Evolutionary conservation across 2,113 vertebrate species (phyloP), one percentile per base, ranked within the genome.

Genomic region (Puffinus mauretanicus): DNA sequence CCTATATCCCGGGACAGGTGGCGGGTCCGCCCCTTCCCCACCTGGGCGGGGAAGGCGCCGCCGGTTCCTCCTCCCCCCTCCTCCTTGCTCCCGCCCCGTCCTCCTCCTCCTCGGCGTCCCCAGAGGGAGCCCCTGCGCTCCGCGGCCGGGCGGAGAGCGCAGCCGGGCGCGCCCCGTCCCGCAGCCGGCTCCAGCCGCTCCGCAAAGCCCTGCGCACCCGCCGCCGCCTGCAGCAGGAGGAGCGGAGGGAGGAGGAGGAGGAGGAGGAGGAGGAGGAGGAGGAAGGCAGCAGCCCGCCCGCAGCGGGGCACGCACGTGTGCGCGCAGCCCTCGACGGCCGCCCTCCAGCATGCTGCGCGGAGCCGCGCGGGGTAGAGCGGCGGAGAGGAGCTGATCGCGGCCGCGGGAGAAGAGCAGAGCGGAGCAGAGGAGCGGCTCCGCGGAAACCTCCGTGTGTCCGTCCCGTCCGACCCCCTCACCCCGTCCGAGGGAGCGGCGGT

Each of bases 121-220:
- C 96, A 91, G 95, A 96, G 95, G 96, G 90, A 95, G 96, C 94
- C 86, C 77, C 94, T 82, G 92, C 82, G 83, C 90, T 81, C 82
- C 19, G 84, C 79, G 44, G n/a, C 19, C 22, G 24, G 65, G 73
- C 12, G 11, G 73, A 78, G 73, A 80, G 94, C 34, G 64, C 16
- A 70, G 90, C 69, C 60, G 27, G 93, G 60, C 58, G 67, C 73
- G 36, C 32, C 76, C 86, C 62, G 86, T 97, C 96, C 96, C 89
- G 71, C 86, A 92, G 82, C 76, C 58, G 69, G 54, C 72, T 51
- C 54, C 77, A 47, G 57, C 51, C 36, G 79, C 65, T 88, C 86
- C 75, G 55, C 83, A 10, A 85, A 27, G 52, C 32, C 67, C 66
- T 10, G 67, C 16, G 20, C 30, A 52, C 22, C 65, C 87, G 26